Base-by-base conservation (phyloP, 2,888 invertebrate species). In the Loripinus fragilis region DNA sequence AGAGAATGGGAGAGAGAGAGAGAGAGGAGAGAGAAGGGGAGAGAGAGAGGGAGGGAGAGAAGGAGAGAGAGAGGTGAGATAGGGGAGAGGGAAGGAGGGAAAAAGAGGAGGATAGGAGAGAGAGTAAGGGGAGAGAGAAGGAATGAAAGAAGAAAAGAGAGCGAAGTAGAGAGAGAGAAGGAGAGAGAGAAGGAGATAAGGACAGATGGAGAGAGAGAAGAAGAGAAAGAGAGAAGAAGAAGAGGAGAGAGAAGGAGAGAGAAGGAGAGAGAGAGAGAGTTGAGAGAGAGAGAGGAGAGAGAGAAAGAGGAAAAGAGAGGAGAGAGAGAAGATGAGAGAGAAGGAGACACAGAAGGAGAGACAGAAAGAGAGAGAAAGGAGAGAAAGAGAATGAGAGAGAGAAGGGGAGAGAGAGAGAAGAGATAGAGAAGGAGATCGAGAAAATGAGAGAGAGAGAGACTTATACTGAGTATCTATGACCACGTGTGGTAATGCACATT, bases 191-290 rank as follows among this genome's bases (percentile, higher is more conserved):
- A 45, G 15, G 15, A 45, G n/a, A n/a, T n/a, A n/a, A n/a, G n/a
- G n/a, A n/a, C n/a, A n/a, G n/a, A n/a, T n/a, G n/a, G n/a, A n/a
- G n/a, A n/a, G n/a, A n/a, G n/a, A n/a, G n/a, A n/a, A n/a, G n/a
- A n/a, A n/a, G n/a, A n/a, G n/a, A n/a, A 15, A 45, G 48, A 45
- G 48, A 45, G n/a, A n/a, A n/a, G 15, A 15, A 75, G 45, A 70
- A 64, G 55, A 28, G 38, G 70, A 60, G 60, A 52, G 41, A 38
- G 65, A 66, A n/a, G 38, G 65, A 66, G 64, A 72, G 64, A 66
- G 20, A 72, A 25, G 66, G 38, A 71, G 76, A 71, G 35, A 45
- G 48, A 76, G 48, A n/a, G n/a, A n/a, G n/a, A n/a, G n/a, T n/a
- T n/a, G n/a, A n/a, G n/a, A n/a, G n/a, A n/a, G n/a, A n/a, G 67